A percentile compares a stretch with the other conserved stretches of the same genome.
These are phyloP conservation scores for Steromphala cineraria DNA, from an alignment of 2,888 invertebrate genomes.

Conservation along the genomic window DNA sequence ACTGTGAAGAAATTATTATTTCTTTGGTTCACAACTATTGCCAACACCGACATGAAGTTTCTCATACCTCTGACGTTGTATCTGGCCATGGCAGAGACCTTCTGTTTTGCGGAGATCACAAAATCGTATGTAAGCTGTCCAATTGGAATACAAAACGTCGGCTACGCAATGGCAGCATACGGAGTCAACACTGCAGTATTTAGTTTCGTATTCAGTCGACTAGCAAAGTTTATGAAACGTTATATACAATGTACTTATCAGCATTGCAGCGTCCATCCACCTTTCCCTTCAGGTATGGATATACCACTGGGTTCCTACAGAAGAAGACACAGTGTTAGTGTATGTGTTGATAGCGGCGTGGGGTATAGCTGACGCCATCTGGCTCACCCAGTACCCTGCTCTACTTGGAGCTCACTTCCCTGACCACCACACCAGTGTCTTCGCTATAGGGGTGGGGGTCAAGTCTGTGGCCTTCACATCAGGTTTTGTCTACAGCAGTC, in stretches of 20 bases:
- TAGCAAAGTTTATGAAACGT: neutral
- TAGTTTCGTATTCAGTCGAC: neutral
- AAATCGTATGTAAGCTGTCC: neutral
- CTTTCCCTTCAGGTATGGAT: neutral
- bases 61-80: neutral
- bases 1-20: neutral
- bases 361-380: neutral
- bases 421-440: neutral
- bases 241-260: neutral
- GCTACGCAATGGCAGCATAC: neutral
- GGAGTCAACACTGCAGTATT: neutral
- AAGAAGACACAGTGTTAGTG: neutral
- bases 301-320: neutral
- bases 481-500: neutral
- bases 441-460: neutral
- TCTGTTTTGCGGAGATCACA: neutral
- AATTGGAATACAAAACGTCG: neutral
- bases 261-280: neutral
- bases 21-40: neutral
- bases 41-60: neutral
- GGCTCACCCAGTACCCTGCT: neutral
- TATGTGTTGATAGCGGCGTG: neutral
- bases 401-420: neutral
- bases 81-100: neutral
- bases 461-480: neutral